phyloP scores from a whole-genome alignment of 2,888 invertebrate species.

The Scaptomyza cyrtandrae region DNA sequence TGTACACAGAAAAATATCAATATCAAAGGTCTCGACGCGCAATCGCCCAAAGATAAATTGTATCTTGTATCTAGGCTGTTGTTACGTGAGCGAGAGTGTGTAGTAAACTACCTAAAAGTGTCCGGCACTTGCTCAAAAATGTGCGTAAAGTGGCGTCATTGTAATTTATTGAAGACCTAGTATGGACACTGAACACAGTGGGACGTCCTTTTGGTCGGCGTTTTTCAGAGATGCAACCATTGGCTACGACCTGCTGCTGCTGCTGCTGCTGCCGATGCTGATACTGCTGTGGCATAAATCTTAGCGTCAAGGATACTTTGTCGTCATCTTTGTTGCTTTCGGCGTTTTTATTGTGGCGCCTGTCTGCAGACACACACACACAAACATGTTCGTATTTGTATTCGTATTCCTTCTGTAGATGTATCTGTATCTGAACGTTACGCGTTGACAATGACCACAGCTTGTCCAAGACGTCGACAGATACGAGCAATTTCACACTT shows the following conservation, averaged over 20 bases:
- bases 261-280: constrained; percentile 21
- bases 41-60: constrained; percentile 67
- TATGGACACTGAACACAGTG: constrained; percentile 71
- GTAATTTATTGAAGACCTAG: constrained; percentile 78
- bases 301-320: constrained; percentile 79
- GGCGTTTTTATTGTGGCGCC: constrained; percentile 78
- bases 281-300: constrained; percentile 73
- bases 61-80: constrained; percentile 55
- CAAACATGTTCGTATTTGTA: no score
- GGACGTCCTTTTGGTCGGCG: constrained; percentile 73
- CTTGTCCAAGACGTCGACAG: constrained; percentile 73
- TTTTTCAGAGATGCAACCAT: constrained; percentile 28
- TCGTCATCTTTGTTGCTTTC: constrained; percentile 74
- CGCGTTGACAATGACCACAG: constrained; percentile 79
- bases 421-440: constrained; percentile 46
- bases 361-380: constrained; percentile 65
- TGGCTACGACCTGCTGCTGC: constrained; percentile 28
- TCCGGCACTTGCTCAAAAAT: constrained; percentile 78
- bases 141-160: constrained; percentile 81
- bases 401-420: constrained; percentile 13
- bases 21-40: constrained; percentile 68
- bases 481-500: constrained; percentile 82
- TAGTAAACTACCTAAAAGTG: constrained; percentile 73
- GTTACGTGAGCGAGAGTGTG: constrained; percentile 17
- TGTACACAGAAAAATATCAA: constrained; percentile 51